Base-by-base conservation (phyloP, 2,888 invertebrate genomes). In the Capitulum mitella region DNA sequence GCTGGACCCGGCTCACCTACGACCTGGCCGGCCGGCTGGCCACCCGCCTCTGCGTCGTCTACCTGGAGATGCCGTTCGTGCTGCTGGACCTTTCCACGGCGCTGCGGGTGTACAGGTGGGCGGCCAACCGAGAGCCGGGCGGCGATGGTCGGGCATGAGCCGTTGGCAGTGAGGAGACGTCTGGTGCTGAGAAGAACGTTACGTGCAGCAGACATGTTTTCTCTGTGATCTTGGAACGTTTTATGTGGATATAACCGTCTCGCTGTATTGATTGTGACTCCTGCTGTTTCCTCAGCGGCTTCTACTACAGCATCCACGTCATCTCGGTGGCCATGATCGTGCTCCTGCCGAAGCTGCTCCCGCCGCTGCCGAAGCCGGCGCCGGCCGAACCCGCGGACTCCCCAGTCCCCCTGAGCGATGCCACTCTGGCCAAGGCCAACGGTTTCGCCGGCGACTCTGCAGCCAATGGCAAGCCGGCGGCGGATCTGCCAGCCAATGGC, bases 21-120 rank as follows among this genome's bases (percentile, higher is more conserved):
- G 95, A 98, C 86, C 87, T 90, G 79, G 83, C 93, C 80, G 93
- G 97, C 61, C 93, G 94, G 85, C 84, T 92, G 46, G 89, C 91
- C 64, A 96, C 96, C 34, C 90, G 96, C 83, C 85, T 96, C 77
- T 90, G 92, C 80, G 91, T 98, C 90, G 92, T 93, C 51, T 98
- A 97, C 85, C 89, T 93, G 78, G 94, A 95, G 75, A 94, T 95
- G 86, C 93, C 95, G 82, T 98, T 98, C 87, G 91, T 97, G 80
- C 87, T 97, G 81, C 89, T 98, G 84, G 94, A 97, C 84, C 91
- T 97, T 83, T 89, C 89, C 85, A 91, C 93, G 58, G 91, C 92
- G 83, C 86, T 94, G 79, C n/a, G n/a, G n/a, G n/a, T n/a, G n/a
- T n/a, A n/a, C n/a, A n/a, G n/a, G n/a, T n/a, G n/a, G n/a, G n/a